phyloP scores from a whole-genome alignment of 2,888 invertebrate genomes.

The Subacronicta megacephala region DNA sequence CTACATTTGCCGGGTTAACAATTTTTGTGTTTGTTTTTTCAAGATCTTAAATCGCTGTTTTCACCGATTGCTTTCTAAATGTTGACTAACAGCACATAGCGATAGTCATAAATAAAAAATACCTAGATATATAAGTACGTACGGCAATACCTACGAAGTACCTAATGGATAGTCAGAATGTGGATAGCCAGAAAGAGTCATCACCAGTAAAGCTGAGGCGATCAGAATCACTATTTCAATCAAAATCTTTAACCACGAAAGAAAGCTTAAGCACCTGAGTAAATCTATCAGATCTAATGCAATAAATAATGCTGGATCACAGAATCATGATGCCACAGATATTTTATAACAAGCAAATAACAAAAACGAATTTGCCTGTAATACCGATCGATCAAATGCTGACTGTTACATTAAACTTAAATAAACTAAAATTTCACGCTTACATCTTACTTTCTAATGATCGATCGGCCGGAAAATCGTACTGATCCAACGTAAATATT shows the following conservation, averaged over 20 bases:
- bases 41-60: too few relatives aligned
- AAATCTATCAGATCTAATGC: conserved; percentile 8
- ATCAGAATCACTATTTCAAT: neutral
- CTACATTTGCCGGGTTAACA: too few relatives aligned
- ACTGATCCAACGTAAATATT: conserved; percentile 85
- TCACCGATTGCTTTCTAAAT: too few relatives aligned
- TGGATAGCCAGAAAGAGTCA: neutral
- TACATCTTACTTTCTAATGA: conserved; percentile 79
- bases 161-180: too few relatives aligned
- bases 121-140: too few relatives aligned
- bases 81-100: too few relatives aligned
- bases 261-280: neutral
- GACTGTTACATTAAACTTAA: conserved; percentile 72
- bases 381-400: conserved; percentile 51
- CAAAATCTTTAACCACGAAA: neutral
- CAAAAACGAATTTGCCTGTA: conserved; percentile 53
- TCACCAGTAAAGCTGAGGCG: neutral
- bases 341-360: conserved; percentile 44
- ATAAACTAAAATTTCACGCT: conserved; percentile 84
- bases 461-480: conserved; percentile 85
- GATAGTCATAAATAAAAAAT: too few relatives aligned
- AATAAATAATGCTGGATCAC: conserved; percentile 26
- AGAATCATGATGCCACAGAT: conserved; percentile 35
- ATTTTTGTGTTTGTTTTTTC: too few relatives aligned
- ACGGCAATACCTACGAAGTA: too few relatives aligned